phyloP scores from a whole-genome alignment of 2,797 vertebrate species.

The Enteromius fasciolatus region DNA sequence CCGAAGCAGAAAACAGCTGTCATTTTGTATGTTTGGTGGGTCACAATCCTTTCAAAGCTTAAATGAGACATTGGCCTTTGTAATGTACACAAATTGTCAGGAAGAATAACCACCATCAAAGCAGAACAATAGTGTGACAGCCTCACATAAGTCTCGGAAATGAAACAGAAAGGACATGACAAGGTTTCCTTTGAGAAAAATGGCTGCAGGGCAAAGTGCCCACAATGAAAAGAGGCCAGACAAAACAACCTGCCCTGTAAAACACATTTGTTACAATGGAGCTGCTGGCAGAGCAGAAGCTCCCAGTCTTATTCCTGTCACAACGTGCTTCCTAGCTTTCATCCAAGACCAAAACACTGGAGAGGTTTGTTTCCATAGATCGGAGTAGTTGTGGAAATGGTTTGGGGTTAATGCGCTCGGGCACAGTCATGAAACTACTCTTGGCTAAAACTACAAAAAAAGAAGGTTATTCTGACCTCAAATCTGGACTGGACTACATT shows the following conservation, averaged over 20 bases:
- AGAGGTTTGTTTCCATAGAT: constrained; percentile 20
- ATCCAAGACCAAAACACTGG: constrained; percentile 13
- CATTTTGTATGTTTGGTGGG: not conserved
- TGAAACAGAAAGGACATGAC: constrained; percentile 38
- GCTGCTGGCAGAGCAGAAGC: constrained; percentile 2
- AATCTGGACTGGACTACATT: constrained; percentile 24
- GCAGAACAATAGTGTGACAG: constrained; percentile 28
- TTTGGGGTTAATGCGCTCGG: constrained; percentile 25
- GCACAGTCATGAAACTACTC: constrained; percentile 14
- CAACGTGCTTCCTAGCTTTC: constrained; percentile 11
- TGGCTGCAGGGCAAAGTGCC: constrained; percentile 38
- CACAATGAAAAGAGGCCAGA: constrained; percentile 35
- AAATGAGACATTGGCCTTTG: constrained; percentile 15
- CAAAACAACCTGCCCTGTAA: constrained; percentile 28
- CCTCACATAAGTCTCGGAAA: constrained; percentile 42
- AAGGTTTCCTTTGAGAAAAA: constrained; percentile 39
- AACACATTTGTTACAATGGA: constrained; percentile 29
- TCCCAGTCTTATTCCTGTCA: constrained; percentile 7
- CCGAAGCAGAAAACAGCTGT: not conserved
- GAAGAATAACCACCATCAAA: constrained; percentile 2
- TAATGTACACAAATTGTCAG: not conserved
- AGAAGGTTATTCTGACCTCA: constrained; percentile 20
- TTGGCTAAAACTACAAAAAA: constrained; percentile 1
- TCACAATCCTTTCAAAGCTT: constrained; percentile 16
- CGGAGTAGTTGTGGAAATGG: constrained; percentile 8